Base-by-base conservation (phyloP, 2,888 invertebrate genomes). In the Muschampia plurimacula region DNA sequence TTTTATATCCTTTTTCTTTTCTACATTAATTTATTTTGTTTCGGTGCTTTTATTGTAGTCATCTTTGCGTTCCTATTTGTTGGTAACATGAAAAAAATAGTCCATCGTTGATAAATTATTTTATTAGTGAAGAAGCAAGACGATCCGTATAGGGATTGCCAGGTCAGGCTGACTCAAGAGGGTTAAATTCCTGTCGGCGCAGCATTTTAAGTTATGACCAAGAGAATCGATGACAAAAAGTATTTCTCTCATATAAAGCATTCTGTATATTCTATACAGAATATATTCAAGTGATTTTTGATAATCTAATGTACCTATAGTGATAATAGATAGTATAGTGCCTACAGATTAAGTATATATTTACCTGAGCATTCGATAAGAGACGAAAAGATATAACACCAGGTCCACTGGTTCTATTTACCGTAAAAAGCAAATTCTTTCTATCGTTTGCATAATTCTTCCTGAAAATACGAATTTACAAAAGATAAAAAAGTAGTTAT, bases 371-470 rank as follows among this genome's bases (percentile, higher is more conserved):
- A 75, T 89, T 87, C 13, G 89, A 84, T 59, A 87, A 78, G 15
- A 95, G 77, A 74, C 92, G 91, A 77, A 95, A 88, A 52, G 85
- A 86, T 12, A 96, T 77, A 1, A 82, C 78, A 7, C 95, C 95
- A 2, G 95, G 94, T 8, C 95, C 95, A 7, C 90, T 89, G 44
- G 89, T 86, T 77, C 85, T 87, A 77, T 95, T 95, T 0, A 95
- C 92, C 66, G 84, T 81, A 74, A 86, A 85, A 69, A 88, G n/a
- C 49, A 75, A 3, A 9, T 41, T 12, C 39, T 57, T 36, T 52
- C 57, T 55, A 0, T 22, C 12, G 10, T 22, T n/a, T 22, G 32
- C 22, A 22, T 41, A 12, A 55, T 22, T 22, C 9, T 55, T 55
- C 52, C 52, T 55, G 52, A 15, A 55, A 55, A 55, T 22, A 55